A percentile compares a stretch with the other conserved stretches of the same genome.
Conservation (phyloP, 2,888 invertebrate species). For the Odontothrips loti region DNA sequence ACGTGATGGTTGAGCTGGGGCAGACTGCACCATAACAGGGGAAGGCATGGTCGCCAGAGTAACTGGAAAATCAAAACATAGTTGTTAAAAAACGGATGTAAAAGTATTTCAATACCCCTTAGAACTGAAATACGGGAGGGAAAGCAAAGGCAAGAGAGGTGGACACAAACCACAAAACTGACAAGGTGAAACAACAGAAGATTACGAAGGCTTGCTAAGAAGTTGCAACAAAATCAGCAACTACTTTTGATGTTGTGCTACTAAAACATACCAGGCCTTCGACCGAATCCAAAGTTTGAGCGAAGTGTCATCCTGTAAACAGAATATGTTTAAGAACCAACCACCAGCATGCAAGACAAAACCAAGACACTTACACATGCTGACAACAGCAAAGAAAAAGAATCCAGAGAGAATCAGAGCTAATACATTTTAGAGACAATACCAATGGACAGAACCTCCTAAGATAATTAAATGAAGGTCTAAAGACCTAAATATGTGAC, state of each 20-base stretch:
- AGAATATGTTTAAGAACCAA: not conserved
- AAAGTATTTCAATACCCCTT: not conserved
- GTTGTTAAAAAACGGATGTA: not conserved
- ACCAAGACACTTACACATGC: not conserved
- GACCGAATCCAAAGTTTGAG: not conserved
- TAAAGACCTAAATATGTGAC: no score
- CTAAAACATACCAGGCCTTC: not conserved
- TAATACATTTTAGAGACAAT: no score
- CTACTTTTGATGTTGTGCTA: not conserved
- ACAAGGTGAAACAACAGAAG: no score
- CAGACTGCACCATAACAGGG: constrained; percentile 20
- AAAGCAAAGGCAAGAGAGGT: not conserved
- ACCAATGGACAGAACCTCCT: no score
- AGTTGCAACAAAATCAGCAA: not conserved
- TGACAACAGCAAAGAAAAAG: no score
- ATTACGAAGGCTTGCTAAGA: not conserved
- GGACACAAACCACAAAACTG: not conserved
- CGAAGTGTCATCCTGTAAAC: constrained; percentile 7
- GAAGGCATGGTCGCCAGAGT: constrained; percentile 18
- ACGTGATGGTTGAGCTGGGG: constrained; percentile 13
- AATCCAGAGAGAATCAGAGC: no score
- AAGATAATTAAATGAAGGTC: no score
- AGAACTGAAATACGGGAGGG: not conserved
- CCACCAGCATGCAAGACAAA: not conserved
- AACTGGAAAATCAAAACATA: not conserved